A percentile compares a stretch with the other conserved stretches of the same genome.
These are phyloP conservation scores for Drosophila busckii DNA, from an alignment of 1,140 invertebrate species.

Conservation along the genomic window DNA sequence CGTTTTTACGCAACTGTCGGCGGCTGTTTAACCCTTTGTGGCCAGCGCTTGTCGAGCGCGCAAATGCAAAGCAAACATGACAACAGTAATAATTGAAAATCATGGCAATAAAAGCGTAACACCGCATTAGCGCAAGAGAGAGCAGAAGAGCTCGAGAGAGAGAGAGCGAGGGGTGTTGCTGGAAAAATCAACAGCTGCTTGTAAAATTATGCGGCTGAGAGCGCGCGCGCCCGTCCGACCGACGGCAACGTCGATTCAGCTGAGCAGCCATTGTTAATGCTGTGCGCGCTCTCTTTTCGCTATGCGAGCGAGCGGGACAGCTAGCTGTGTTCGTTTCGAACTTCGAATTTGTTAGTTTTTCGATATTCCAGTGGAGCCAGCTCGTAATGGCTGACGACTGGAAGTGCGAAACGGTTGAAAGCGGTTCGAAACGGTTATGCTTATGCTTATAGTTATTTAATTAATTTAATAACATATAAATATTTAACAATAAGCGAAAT, in stretches of 20 bases:
- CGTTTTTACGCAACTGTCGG: conserved; percentile 75
- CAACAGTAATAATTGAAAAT: conserved; percentile 76
- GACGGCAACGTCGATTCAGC: conserved; percentile 23
- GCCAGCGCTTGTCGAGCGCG: conserved; percentile 41
- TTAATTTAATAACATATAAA: conserved; percentile 28
- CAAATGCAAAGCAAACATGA: conserved; percentile 69
- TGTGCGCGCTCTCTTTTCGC: conserved; percentile 7
- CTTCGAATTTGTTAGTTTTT: conserved; percentile 53
- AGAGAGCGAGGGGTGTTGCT: conserved; percentile 14
- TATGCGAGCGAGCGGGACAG: conserved; percentile 22
- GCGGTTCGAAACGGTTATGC: conserved; percentile 51
- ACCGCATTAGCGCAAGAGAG: not conserved
- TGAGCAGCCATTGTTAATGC: conserved; percentile 66
- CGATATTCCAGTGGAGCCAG: conserved; percentile 47
- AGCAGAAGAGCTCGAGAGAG: not conserved
- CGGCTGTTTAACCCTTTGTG: conserved; percentile 63
- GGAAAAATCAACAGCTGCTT: conserved; percentile 70
- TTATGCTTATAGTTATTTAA: conserved; percentile 29
- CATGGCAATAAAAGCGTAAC: conserved; percentile 64
- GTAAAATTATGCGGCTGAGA: conserved; percentile 25
- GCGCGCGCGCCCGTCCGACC: too few relatives aligned
- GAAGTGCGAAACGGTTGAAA: conserved; percentile 36
- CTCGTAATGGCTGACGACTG: conserved; percentile 62
- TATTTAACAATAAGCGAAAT: conserved; percentile 52
- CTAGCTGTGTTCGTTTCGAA: conserved; percentile 1